phyloP scores from a whole-genome alignment of 2,797 vertebrate genomes.

The Schizothorax lantsangensis region DNA sequence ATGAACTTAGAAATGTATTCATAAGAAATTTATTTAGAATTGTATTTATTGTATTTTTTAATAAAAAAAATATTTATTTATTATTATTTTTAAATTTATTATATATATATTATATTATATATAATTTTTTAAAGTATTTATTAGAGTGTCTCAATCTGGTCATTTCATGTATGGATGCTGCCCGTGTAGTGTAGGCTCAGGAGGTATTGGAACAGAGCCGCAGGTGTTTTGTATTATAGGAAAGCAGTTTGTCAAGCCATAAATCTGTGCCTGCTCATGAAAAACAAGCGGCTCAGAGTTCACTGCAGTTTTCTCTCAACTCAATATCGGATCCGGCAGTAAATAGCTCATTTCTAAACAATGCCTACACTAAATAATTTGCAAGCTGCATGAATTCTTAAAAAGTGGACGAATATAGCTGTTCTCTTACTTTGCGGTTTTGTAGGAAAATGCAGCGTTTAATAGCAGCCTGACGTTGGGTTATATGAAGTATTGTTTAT shows the following conservation, averaged over 20 bases:
- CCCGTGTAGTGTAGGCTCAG: not conserved
- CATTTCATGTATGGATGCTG: not conserved
- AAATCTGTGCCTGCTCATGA: not conserved
- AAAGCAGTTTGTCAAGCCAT: not conserved
- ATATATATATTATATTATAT: too few species aligned
- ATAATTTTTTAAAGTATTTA: too few species aligned
- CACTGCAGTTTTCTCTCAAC: not conserved
- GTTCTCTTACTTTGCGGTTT: not conserved
- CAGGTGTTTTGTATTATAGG: not conserved
- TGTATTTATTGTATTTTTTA: too few species aligned
- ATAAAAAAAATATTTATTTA: too few species aligned
- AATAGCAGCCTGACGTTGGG: not conserved
- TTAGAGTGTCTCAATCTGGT: not conserved
- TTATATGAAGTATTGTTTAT: slow-evolving; percentile 28
- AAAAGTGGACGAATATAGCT: not conserved
- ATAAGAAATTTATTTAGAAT: too few species aligned
- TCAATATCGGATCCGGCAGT: slow-evolving; percentile 1
- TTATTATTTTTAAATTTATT: too few species aligned
- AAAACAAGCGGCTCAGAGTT: not conserved
- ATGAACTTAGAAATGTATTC: too few species aligned
- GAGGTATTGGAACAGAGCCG: not conserved
- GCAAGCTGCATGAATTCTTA: slow-evolving; percentile 10
- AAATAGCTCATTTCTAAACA: not conserved
- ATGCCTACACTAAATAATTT: not conserved
- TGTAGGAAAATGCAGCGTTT: not conserved